Evolutionary conservation across 2,888 invertebrate species (phyloP), one percentile per base, ranked within the genome.

Genomic region (Azorinus chamasolen): DNA sequence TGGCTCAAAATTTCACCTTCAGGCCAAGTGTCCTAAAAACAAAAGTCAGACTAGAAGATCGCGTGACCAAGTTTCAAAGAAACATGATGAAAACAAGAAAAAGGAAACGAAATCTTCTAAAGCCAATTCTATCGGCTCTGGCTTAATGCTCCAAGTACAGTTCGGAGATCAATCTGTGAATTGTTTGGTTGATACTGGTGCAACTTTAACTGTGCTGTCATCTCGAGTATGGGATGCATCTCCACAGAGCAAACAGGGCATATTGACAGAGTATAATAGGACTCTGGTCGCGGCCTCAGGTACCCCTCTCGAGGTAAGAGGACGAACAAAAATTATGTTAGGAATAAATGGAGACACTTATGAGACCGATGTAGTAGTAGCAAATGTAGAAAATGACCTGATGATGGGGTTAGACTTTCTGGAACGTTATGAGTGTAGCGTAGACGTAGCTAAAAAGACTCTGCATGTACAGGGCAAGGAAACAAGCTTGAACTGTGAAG

Each of bases 401-500:
- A 41, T 69, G 43, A 61, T 59, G 51, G 69, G 61, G 0, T 24
- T 69, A 14, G 69, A 69, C 24, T 69, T 54, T 20, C 50, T 69
- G 53, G 14, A 58, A 41, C 14, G 22, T 8, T 43, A 68, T 43
- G n/a, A 27, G 0, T 68, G 58, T 32, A 48, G 45, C 3, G 50
- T 68, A 6, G 59, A 59, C 41, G 59, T 58, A 1, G n/a, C 5
- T 4, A 50, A 24, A 2, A 41, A 50, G 24, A 45, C 41, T 22
- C 22, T 69, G 25, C 18, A 14, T 5, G 43, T 69, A 14, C 3
- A 20, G n/a, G 70, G 45, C 10, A 18, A 46, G 22, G 14, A 16
- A 25, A 25, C 25, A 12, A 25, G 46, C 5, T 18, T 69, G 10
- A 54, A 45, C 8, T 45, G 54, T 18, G 6, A 12, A 3, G 65